Evolutionary conservation across 2,888 invertebrate species (phyloP), one percentile per base, ranked within the genome.

Genomic region (Patella pellucida): DNA sequence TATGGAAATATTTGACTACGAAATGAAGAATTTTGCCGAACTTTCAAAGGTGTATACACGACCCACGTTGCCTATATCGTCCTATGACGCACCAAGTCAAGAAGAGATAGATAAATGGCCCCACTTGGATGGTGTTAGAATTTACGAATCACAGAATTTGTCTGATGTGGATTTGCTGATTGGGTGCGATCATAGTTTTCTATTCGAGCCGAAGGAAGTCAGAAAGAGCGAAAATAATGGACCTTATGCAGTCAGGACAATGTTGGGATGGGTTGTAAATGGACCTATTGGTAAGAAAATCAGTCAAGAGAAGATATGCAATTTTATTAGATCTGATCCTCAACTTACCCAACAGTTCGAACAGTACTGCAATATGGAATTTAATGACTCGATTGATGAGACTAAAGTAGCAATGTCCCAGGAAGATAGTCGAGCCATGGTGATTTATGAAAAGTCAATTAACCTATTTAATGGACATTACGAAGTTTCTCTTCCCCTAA

Each of bases 51-150:
- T 62, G 23, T 62, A 62, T 62, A 23, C 62, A 19, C n/a, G 62
- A 19, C 62, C 23, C n/a, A 19, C 62, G 23, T 62, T 62, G 4
- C 62, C 62, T 23, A 19, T 62, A 11, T 19, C 23, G 9, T 5
- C 62, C 9, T 3, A 62, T 23, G 62, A 62, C 23, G 23, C 23
- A 62, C 62, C 62, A 14, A 62, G 23, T 23, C 62, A 62, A 62
- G 62, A 62, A 62, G 62, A 23, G n/a, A 62, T 62, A 23, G 62
- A 62, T 62, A 62, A 23, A 62, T 62, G 62, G 62, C 23, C 62
- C 9, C 23, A 62, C 62, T 62, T 62, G 23, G 62, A 62, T 62
- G 62, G 62, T 62, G 23, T 62, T 11, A 9, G 15, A 11, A 62
- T 62, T 14, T 41, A 41, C 3, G 19, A n/a, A 12, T 19, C 62